phyloP scores from a whole-genome alignment of 2,797 vertebrate genomes.

The Cyprinella venusta region DNA sequence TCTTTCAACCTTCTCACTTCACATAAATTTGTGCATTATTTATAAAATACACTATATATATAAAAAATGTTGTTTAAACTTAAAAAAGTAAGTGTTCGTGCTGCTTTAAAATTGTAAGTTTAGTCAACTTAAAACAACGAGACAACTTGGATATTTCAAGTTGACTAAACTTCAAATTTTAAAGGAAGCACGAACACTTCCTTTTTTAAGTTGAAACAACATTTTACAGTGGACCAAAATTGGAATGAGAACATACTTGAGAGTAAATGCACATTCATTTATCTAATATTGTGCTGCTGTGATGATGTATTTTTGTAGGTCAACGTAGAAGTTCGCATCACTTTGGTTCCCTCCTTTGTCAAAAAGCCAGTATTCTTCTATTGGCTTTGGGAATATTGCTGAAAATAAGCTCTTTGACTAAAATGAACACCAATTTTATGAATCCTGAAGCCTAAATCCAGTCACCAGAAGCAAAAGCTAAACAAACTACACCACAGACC shows the following conservation, averaged over 20 bases:
- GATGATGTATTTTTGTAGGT: neutral
- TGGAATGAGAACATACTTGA: neutral
- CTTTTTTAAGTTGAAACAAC: too few relatives aligned
- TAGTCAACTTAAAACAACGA: too few relatives aligned
- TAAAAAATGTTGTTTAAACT: too few relatives aligned
- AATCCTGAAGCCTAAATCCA: neutral
- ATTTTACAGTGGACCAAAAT: neutral
- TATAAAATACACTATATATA: neutral
- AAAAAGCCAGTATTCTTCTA: neutral
- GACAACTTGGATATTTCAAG: too few relatives aligned
- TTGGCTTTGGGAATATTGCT: neutral
- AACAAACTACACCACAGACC: neutral
- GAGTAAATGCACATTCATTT: neutral
- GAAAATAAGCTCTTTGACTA: too few relatives aligned
- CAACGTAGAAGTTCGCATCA: neutral
- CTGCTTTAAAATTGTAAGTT: too few relatives aligned
- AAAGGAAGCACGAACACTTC: too few relatives aligned
- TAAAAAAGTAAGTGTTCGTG: too few relatives aligned
- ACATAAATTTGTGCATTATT: neutral
- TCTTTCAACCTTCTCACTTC: neutral
- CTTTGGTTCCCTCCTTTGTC: too few relatives aligned
- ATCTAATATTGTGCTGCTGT: neutral
- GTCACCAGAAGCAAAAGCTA: neutral
- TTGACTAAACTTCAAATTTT: too few relatives aligned
- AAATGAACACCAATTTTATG: neutral